Percentiles rank a stretch among this genome's conserved stretches.
These are phyloP conservation scores for Pachyramphus minor DNA, from an alignment of 2,113 vertebrate species.

Conservation along the genomic window DNA sequence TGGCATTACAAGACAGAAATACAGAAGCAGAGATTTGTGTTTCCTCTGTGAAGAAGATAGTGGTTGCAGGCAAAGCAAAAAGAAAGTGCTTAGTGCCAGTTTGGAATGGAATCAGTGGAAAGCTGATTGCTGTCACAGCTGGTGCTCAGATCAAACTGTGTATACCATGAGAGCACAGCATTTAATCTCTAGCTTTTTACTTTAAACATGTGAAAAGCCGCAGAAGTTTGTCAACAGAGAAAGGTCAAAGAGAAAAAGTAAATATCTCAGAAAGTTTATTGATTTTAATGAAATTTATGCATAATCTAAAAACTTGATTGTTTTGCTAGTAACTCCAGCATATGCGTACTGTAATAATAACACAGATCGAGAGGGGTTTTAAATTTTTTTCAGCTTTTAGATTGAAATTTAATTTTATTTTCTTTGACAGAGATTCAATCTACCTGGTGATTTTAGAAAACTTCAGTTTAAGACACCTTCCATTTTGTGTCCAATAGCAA, in stretches of 20 bases:
- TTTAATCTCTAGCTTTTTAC: not conserved
- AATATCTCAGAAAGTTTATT: not conserved
- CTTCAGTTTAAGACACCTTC: not conserved
- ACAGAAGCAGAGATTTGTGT: not conserved
- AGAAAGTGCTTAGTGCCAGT: not conserved
- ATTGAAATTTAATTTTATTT: too few relatives aligned
- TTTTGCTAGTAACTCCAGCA: not conserved
- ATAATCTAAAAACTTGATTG: not conserved
- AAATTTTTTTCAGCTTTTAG: not conserved
- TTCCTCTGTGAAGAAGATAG: not conserved
- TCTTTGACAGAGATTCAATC: not conserved
- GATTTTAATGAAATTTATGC: not conserved
- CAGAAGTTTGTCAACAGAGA: not conserved
- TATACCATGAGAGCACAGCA: not conserved
- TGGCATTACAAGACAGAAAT: not conserved
- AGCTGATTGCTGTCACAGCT: not conserved
- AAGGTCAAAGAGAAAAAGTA: not conserved
- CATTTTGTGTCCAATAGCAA: not conserved
- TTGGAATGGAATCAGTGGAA: not conserved
- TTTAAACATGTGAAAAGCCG: not conserved
- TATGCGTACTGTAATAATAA: not conserved
- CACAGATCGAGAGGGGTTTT: not conserved
- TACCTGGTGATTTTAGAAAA: not conserved
- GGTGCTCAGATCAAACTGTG: not conserved
- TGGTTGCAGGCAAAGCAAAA: not conserved